These are phyloP conservation scores for Spodoptera frugiperda DNA, from an alignment of 1,140 invertebrate species.

Conservation along the genomic window DNA sequence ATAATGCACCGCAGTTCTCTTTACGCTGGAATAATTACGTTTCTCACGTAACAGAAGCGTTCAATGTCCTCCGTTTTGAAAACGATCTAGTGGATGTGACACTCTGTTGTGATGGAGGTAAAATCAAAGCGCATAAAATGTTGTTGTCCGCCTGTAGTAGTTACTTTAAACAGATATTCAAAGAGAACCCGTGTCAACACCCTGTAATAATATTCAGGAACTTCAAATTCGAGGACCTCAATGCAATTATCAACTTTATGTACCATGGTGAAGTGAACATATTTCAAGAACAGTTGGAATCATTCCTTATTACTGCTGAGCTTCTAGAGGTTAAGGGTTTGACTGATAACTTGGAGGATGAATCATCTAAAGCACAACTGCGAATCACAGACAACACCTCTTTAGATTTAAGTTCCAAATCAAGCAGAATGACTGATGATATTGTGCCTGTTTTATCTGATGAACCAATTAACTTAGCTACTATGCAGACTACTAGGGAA, in stretches of 20 bases:
- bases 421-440: constrained; percentile 68
- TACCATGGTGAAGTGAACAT: constrained; percentile 96
- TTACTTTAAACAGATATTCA: constrained; percentile 94
- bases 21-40: constrained; percentile 85
- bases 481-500: constrained; percentile 67
- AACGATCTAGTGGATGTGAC: constrained; percentile 95
- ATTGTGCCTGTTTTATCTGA: constrained; percentile 65
- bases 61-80: constrained; percentile 91
- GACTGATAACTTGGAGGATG: constrained; percentile 87
- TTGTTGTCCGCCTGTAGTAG: constrained; percentile 94
- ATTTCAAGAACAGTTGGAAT: constrained; percentile 94
- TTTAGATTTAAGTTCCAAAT: constrained; percentile 78
- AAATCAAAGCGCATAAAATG: constrained; percentile 94
- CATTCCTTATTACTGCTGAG: constrained; percentile 95
- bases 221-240: constrained; percentile 93
- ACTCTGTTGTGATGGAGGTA: constrained; percentile 93
- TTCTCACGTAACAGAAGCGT: constrained; percentile 87
- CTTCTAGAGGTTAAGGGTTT: constrained; percentile 95
- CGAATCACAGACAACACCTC: constrained; percentile 74
- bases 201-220: constrained; percentile 95
- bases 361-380: constrained; percentile 72
- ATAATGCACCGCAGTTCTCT: constrained; percentile 83
- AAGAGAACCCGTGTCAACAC: constrained; percentile 94
- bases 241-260: constrained; percentile 94
- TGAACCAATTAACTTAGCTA: constrained; percentile 81